These are phyloP conservation scores for Teleopsis dalmanni DNA, from an alignment of 1,140 invertebrate species.

Conservation along the genomic window DNA sequence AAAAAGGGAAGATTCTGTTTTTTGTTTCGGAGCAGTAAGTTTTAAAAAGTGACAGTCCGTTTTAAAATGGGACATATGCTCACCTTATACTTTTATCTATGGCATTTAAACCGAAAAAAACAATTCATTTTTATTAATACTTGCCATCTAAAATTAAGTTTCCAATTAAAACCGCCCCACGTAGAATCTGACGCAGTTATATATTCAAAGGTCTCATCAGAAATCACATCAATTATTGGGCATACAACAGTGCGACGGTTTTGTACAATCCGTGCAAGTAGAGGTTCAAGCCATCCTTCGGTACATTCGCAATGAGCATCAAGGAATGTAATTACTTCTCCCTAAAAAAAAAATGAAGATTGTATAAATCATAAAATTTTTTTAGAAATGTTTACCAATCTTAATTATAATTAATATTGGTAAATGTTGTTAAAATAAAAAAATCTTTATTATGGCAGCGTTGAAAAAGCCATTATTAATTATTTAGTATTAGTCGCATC, in stretches of 20 bases:
- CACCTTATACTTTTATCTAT: too few species aligned
- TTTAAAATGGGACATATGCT: too few species aligned
- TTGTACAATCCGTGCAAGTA: constrained; percentile 80
- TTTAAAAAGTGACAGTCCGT: too few species aligned
- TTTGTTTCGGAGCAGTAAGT: too few species aligned
- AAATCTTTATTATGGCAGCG: too few species aligned
- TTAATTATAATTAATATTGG: too few species aligned
- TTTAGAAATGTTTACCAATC: too few species aligned
- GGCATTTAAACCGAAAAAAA: too few species aligned
- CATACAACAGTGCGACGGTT: constrained; percentile 91
- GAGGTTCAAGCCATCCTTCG: constrained; percentile 91
- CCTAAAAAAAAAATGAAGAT: constrained; percentile 38
- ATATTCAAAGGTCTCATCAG: constrained; percentile 95
- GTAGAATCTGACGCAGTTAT: constrained; percentile 90
- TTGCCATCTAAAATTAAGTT: constrained; percentile 93
- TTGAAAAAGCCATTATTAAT: too few species aligned
- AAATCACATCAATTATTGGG: constrained; percentile 97
- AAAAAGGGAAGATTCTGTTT: too few species aligned
- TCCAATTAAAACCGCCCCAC: constrained; percentile 98
- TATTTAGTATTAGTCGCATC: too few species aligned
- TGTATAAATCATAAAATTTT: not conserved
- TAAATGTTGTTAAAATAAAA: too few species aligned
- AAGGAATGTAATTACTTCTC: constrained; percentile 91
- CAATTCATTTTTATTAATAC: constrained; percentile 23
- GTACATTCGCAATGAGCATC: constrained; percentile 94